Percentiles rank a stretch among this genome's conserved stretches.
These are phyloP conservation scores for Anguilla rostrata DNA, from an alignment of 2,113 vertebrate genomes.

Conservation along the genomic window DNA sequence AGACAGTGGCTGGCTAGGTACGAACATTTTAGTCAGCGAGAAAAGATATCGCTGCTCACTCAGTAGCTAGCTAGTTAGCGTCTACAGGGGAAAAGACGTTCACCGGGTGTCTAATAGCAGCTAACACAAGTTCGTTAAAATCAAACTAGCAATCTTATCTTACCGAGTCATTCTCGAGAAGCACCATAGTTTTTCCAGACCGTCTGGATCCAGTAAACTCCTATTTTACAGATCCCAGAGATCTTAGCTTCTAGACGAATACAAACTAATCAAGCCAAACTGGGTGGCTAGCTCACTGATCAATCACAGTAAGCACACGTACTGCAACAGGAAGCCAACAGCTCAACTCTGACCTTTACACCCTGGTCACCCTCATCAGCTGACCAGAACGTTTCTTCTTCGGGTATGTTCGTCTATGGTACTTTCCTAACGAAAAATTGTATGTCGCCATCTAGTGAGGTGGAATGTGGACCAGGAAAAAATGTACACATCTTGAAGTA, in stretches of 20 bases:
- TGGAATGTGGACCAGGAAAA: background rate
- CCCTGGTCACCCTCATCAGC: slow-evolving; percentile 4
- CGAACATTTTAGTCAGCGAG: too few species aligned
- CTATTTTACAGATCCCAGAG: background rate
- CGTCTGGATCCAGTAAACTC: background rate
- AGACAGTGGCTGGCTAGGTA: too few species aligned
- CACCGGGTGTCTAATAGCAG: background rate
- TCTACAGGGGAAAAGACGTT: background rate
- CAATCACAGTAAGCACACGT: slow-evolving; percentile 20
- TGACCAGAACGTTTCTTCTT: background rate
- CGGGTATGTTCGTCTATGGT: background rate
- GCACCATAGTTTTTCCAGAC: slow-evolving; percentile 60
- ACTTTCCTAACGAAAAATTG: background rate
- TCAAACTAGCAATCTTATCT: slow-evolving; percentile 32
- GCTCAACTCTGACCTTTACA: slow-evolving; percentile 47
- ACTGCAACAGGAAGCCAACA: slow-evolving; percentile 62
- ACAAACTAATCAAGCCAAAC: background rate
- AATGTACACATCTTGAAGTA: background rate
- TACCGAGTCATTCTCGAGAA: slow-evolving; percentile 77
- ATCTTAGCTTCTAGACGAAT: slow-evolving; percentile 2
- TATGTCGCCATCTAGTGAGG: background rate
- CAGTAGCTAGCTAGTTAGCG: background rate
- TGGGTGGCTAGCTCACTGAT: background rate
- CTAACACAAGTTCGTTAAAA: background rate
- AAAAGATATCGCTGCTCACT: background rate